phyloP scores from a whole-genome alignment of 2,113 vertebrate species.

The Vombatus ursinus region DNA sequence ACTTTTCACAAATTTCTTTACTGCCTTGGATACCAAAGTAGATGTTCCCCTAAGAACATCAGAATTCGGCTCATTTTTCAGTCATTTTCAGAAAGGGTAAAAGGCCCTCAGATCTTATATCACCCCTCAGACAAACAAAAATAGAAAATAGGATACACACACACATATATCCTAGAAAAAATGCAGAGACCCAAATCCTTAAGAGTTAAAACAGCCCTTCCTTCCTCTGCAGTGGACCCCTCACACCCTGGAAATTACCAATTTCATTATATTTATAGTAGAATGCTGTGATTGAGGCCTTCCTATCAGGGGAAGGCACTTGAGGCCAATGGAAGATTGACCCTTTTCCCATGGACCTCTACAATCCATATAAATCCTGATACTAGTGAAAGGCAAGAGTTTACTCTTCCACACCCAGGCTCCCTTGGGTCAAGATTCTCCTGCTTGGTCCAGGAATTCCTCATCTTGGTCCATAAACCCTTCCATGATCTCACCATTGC shows the following conservation, averaged over 20 bases:
- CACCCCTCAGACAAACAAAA: too few relatives aligned
- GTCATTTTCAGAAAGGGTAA: too few relatives aligned
- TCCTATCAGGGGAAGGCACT: not conserved
- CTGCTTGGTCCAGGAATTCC: not conserved
- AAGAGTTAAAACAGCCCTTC: too few relatives aligned
- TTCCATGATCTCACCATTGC: not conserved
- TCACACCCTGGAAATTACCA: not conserved
- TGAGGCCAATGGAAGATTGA: too few relatives aligned
- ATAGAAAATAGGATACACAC: too few relatives aligned
- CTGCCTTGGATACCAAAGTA: too few relatives aligned
- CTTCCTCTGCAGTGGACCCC: not conserved
- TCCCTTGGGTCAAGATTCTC: not conserved
- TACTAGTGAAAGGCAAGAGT: not conserved
- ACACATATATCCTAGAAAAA: not conserved
- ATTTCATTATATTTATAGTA: not conserved
- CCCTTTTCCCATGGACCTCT: not conserved
- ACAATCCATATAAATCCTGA: not conserved
- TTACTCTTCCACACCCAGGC: not conserved
- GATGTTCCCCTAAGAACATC: too few relatives aligned
- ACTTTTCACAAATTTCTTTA: too few relatives aligned
- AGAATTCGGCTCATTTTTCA: too few relatives aligned
- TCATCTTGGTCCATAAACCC: not conserved
- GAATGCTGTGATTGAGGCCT: not conserved
- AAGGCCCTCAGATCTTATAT: too few relatives aligned
- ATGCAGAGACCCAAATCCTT: not conserved